Evolutionary conservation across 2,797 vertebrate genomes (phyloP), one percentile per base, ranked within the genome.

Genomic region (Gallinago nigripennis): DNA sequence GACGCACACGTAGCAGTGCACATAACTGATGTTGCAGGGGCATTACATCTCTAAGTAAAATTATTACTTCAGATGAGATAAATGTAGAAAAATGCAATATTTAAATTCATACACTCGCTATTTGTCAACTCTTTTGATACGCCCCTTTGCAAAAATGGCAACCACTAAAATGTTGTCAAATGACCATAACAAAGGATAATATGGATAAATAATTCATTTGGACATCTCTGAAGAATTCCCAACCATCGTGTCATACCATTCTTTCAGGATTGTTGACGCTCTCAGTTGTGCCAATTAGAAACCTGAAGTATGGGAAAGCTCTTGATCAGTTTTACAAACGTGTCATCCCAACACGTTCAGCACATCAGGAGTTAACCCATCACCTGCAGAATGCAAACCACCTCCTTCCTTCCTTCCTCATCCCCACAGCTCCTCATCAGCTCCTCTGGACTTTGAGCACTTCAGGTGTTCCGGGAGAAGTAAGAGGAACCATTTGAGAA

Each of bases 221-320:
- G 70, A 57, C 15, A 23, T 8, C 45, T 60, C 48, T 61, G 45
- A 80, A 64, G 45, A 63, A 63, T 60, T 81, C 30, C 8, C 15
- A 73, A 0, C 30, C 57, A 45, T 46, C 39, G 16, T 0, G 6
- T 16, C 39, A 35, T 1, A 0, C 8, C 16, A 5, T 27, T 66
- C 21, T 16, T 24, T 68, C 48, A 31, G 61, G 30, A 63, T 70
- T 66, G 77, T 2, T 4, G 9, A 82, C 60, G 28, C 21, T 76
- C 13, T 57, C 4, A 14, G 18, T 35, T 75, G 28, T 33, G 9
- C 46, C 71, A 35, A 16, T 33, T 68, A n/a, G 46, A 37, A 85
- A 46, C 31, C 0, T 43, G 46, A 75, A 65, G 17, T 24, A 57
- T 2, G 4, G 24, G 30, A 20, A 33, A 53, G 51, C 31, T 81